Base-by-base conservation (phyloP, 2,797 vertebrate genomes). In the Sebastes vulpes region DNA sequence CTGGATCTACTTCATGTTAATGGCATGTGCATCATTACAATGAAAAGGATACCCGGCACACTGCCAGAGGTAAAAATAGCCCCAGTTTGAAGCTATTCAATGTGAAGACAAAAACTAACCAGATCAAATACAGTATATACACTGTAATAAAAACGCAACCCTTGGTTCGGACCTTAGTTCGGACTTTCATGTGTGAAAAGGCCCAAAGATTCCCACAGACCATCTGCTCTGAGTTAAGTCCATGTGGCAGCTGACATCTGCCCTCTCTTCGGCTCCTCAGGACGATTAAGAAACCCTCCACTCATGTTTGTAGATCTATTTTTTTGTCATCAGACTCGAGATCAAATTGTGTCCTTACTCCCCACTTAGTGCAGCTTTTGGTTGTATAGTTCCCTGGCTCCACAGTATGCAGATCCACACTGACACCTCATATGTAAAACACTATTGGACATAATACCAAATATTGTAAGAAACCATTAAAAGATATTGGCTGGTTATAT, bases 241-340 rank as follows among this genome's bases (percentile, higher is more conserved):
- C 75, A 85, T 86, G 80, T 88, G 84, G 63, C 73, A 50, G 54
- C 78, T 75, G 71, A 77, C 84, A 79, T 88, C 87, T 85, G 80
- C 65, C 81, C 74, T 57, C 63, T 57, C 42, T 46, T 18, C 6
- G 16, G 4, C 18, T 52, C 83, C 59, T 23, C 31, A 38, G 74
- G 77, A 64, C 72, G 71, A 46, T 46, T 72, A 75, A 81, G 18
- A 79, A 82, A 84, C 66, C 16, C 18, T 21, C 8, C 28, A 6
- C 18, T 50, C 53, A 67, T 78, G 52, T 66, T 77, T 57, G 14
- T 71, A 6, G 12, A 10, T 21, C 18, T 50, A 50, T 50, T 50
- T 48, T 48, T 69, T 75, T 63, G 14, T 82, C 73, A 2, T 54
- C 18, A 38, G 2, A 79, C 46, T 82, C 26, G 2, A 59, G 16